phyloP scores from a whole-genome alignment of 2,113 vertebrate species.

The Okapia johnstoni region DNA sequence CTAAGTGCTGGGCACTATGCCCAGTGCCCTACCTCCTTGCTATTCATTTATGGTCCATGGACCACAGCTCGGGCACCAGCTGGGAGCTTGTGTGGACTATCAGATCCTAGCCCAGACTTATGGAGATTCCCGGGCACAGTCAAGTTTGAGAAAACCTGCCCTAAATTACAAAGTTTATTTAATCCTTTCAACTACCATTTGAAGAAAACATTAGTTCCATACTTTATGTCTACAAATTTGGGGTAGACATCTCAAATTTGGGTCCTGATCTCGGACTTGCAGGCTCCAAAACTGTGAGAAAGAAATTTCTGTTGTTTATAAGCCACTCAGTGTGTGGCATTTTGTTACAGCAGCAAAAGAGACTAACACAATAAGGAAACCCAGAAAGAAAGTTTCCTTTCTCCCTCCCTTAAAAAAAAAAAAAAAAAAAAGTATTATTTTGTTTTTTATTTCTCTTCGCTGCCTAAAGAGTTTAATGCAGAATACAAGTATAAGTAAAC shows the following conservation, averaged over 20 bases:
- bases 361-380: background rate
- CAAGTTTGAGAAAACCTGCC: background rate
- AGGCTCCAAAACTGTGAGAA: background rate
- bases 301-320: background rate
- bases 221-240: background rate
- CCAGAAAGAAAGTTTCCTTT: background rate
- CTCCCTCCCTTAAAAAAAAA: background rate
- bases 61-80: background rate
- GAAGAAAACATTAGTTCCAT: background rate
- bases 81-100: background rate
- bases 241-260: background rate
- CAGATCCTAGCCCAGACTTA: background rate
- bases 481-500: background rate
- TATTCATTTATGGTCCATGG: background rate
- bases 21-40: background rate
- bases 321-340: background rate
- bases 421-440: background rate
- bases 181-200: background rate
- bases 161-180: background rate
- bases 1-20: background rate
- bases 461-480: background rate
- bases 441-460: constrained; percentile 23
- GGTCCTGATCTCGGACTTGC: background rate
- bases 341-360: background rate
- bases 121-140: background rate